Percentiles rank a stretch among this genome's conserved stretches.
Conservation (phyloP, 1,140 invertebrate species). For the Asobara japonica region DNA sequence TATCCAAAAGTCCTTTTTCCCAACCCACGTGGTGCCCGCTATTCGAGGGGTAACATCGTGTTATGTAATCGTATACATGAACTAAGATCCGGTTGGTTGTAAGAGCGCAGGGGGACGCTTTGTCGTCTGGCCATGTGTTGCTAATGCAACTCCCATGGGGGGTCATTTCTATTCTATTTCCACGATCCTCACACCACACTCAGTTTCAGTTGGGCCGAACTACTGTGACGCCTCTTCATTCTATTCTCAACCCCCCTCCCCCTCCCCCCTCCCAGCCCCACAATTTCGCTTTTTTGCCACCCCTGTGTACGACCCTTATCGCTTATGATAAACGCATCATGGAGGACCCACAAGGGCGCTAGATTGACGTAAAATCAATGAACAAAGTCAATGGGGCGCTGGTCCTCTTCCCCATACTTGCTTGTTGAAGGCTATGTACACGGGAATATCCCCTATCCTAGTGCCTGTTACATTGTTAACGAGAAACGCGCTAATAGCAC, state of each 20-base stretch:
- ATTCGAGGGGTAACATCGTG: slow-evolving; percentile 41
- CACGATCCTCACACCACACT: slow-evolving; percentile 44
- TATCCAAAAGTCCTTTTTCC: slow-evolving; percentile 32
- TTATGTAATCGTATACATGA: slow-evolving; percentile 64
- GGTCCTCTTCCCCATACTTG: slow-evolving; percentile 21
- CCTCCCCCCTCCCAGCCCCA: background rate
- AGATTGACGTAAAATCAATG: slow-evolving; percentile 69
- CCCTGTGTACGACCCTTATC: slow-evolving; percentile 50
- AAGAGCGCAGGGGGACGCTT: slow-evolving; percentile 42
- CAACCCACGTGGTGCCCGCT: slow-evolving; percentile 41
- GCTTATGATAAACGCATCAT: slow-evolving; percentile 66
- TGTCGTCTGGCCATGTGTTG: slow-evolving; percentile 65
- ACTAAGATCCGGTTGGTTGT: slow-evolving; percentile 49
- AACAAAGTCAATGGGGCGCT: slow-evolving; percentile 65
- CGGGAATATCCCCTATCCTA: slow-evolving; percentile 43
- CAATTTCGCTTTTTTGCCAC: background rate
- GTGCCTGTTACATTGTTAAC: slow-evolving; percentile 52
- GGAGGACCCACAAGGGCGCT: slow-evolving; percentile 60
- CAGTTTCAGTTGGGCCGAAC: slow-evolving; percentile 15
- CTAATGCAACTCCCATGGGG: slow-evolving; percentile 65
- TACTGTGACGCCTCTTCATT: slow-evolving; percentile 30
- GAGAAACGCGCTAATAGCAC: slow-evolving; percentile 31
- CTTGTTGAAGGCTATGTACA: slow-evolving; percentile 12
- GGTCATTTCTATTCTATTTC: slow-evolving; percentile 69
- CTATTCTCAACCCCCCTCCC: background rate